phyloP scores from a whole-genome alignment of 1,140 invertebrate genomes.

The Nixonia krombeini region DNA sequence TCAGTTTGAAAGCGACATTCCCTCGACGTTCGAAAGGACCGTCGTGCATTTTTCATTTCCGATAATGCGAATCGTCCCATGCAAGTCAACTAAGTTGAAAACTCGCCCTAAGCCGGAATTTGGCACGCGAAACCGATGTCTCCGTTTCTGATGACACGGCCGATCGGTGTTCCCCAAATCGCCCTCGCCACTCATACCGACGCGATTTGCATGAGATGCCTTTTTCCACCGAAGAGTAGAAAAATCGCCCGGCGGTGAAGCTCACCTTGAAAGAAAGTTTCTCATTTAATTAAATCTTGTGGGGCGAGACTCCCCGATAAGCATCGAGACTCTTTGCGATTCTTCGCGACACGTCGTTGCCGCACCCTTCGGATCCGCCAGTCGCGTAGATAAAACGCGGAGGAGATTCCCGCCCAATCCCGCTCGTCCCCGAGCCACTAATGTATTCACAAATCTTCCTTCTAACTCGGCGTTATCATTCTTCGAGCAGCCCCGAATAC shows the following conservation, averaged over 20 bases:
- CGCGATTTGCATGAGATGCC: conserved; percentile 1
- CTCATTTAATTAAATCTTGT: too few species aligned
- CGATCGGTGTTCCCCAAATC: background rate
- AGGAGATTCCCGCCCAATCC: conserved; percentile 41
- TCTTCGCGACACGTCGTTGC: conserved; percentile 7
- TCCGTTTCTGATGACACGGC: conserved; percentile 34
- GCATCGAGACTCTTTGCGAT: too few species aligned
- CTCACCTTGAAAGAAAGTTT: too few species aligned
- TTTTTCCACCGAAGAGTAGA: too few species aligned
- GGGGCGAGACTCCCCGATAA: too few species aligned
- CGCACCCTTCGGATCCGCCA: conserved; percentile 21
- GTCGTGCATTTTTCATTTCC: too few species aligned
- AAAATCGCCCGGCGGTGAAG: too few species aligned
- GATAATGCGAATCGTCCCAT: conserved; percentile 63
- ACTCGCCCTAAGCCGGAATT: too few species aligned
- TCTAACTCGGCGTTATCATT: conserved; percentile 63
- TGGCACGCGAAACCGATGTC: conserved; percentile 37
- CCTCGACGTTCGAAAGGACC: too few species aligned
- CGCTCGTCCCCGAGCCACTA: conserved; percentile 53
- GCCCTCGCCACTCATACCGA: background rate
- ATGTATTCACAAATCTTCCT: conserved; percentile 68
- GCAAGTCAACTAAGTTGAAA: conserved; percentile 35
- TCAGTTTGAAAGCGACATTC: too few species aligned
- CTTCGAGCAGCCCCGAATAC: conserved; percentile 54
- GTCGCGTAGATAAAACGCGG: conserved; percentile 52